Base-by-base conservation (phyloP, 2,888 invertebrate genomes). In the Actias luna region DNA sequence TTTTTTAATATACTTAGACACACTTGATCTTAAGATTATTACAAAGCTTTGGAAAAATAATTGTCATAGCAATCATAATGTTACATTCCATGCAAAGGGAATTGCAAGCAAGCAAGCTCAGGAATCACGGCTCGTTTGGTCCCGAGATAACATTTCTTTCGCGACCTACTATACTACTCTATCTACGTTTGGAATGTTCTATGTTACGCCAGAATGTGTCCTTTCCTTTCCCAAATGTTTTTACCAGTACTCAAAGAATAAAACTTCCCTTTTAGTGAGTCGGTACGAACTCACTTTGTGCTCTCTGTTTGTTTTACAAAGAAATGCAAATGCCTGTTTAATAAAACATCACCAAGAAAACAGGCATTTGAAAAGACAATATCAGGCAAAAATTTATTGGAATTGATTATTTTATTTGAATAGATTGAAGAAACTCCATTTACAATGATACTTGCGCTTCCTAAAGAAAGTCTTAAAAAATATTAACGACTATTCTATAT, bases 211-310 rank as follows among this genome's bases (percentile, higher is more conserved):
- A 29, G 27, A 62, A 62, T 62, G 58, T 58, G 62, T 62, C 50
- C 58, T 50, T 46, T 62, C 33, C 58, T 18, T 46, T 62, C 33
- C 31, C 33, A 62, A 62, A 62, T 58, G 46, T 58, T 46, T 62
- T 58, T 50, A 27, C 42, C 46, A 31, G 46, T 29, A 29, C 16
- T 55, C 29, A 55, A 29, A 55, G 27, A 27, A 55, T 29, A 55
- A 55, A 55, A 55, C 55, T 55, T 55, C 29, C 55, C 55, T 55
- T 55, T 55, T 29, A 29, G 29, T 16, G 55, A 16, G 55, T n/a
- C 5, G 5, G 14, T 52, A 12, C 16, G 55, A 55, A n/a, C 16
- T 29, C 16, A 29, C 29, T 29, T 55, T 55, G 5, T 29, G 27
- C 5, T 27, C 14, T 29, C 29, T 55, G 55, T 29, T 55, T 55